Base-by-base conservation (phyloP, 2,797 vertebrate genomes). In the Spinibarbus caldwelli region DNA sequence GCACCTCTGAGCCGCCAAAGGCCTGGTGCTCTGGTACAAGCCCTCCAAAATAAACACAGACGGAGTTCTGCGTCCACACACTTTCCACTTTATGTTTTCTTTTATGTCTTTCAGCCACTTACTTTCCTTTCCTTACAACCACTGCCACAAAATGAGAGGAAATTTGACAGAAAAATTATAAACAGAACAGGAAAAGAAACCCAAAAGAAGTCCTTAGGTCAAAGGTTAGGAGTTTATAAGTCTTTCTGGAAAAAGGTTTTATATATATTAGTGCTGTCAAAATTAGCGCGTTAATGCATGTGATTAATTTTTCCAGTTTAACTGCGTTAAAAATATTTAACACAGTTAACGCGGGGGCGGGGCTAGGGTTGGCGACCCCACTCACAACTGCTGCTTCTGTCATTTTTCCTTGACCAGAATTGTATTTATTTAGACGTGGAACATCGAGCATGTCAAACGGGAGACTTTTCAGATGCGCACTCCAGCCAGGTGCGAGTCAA, bases 11-110 rank as follows among this genome's bases (percentile, higher is more conserved):
- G 66, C 71, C 10, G 78, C 78, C 89, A 82, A 87, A 90, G 92
- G 93, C 90, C 87, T 81, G 87, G 91, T 21, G 87, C 84, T 88
- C 62, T 12, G 5, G 34, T 54, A 38, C 12, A 10, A 89, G 92
- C 92, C 91, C 90, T 94, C 93, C 93, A 96, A 95, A 95, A 93
- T 92, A 95, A 95, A 96, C 93, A 95, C 93, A 93, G 94, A 93
- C 64, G 1, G 8, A 67, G 64, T 67, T 21, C 91, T 91, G 92
- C 90, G 86, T 93, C 92, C 88, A 90, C 83, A 76, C 80, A 82
- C 62, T 78, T n/a, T 67, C 79, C 77, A 68, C 77, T 34, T 34
- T 66, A 77, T 86, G 68, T 26, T 38, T 54, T 45, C n/a, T 73
- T 41, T 67, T 31, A 49, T 68, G 91, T 88, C 90, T 89, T 84